Percentiles rank a stretch among this genome's conserved stretches.
phyloP scores from a whole-genome alignment of 2,797 vertebrate genomes.

The Acestrorhynchus altus region DNA sequence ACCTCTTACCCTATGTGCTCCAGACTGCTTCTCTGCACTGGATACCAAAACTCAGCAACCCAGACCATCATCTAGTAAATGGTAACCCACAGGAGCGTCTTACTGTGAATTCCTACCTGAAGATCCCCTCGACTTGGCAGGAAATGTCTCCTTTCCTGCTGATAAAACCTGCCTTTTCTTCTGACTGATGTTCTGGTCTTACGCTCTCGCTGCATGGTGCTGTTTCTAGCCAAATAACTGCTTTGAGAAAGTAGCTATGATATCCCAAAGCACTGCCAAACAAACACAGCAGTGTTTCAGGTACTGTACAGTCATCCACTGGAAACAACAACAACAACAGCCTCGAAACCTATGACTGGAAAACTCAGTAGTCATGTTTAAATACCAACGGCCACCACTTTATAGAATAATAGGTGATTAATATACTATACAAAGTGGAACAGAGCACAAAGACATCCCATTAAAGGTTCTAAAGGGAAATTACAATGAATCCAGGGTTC shows the following conservation, averaged over 20 bases:
- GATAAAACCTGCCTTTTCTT: constrained; percentile 3
- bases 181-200: constrained; percentile 16
- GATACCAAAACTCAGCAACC: background rate
- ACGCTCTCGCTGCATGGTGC: constrained; percentile 20
- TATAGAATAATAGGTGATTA: no score
- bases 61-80: constrained; percentile 24
- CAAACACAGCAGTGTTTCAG: background rate
- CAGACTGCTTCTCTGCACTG: background rate
- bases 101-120: constrained; percentile 19
- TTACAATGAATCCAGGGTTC: no score
- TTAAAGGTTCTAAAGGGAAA: no score
- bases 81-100: constrained; percentile 9
- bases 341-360: no score
- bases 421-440: no score
- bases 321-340: no score
- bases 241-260: background rate
- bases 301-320: background rate
- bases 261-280: background rate
- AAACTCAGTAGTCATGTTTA: background rate
- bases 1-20: background rate
- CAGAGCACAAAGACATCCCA: no score
- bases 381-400: no score
- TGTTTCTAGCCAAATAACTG: constrained; percentile 3
- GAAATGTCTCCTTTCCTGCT: constrained; percentile 13
- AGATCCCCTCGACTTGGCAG: background rate